Base-by-base conservation (phyloP, 2,113 vertebrate species). In the Pygoscelis antarcticus region DNA sequence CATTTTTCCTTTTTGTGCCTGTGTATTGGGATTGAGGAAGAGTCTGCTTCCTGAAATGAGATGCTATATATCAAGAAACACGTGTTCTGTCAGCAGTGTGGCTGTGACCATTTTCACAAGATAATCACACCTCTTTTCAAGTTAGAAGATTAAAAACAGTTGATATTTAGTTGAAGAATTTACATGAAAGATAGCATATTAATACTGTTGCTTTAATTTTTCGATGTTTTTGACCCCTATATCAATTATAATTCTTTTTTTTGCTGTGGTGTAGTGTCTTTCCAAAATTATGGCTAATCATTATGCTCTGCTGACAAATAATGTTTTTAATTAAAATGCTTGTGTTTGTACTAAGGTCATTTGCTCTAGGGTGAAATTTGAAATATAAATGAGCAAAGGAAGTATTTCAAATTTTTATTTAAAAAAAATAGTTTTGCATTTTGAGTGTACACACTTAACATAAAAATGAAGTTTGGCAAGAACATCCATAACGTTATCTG, bases 41-140 rank as follows among this genome's bases (percentile, higher is more conserved):
- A 82, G 38, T 34, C 58, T 69, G n/a, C 55, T 88, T 85, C 71
- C 32, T 66, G 32, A 92, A 83, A 51, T 22, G 6, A 46, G 60
- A 42, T 51, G n/a, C 27, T 65, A 0, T 32, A 2, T 66, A 8
- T 60, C 20, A 57, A 32, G 54, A 71, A 90, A 32, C 4, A 23
- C 0, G 0, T 68, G 1, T 51, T 87, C 51, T 83, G 20, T 70
- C 46, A 62, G 68, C 36, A 61, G 19, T 20, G 29, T 4, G 21
- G 14, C 49, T 88, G 52, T 64, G 71, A 51, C 42, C 8, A 7
- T 92, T 83, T 82, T 92, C 66, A 86, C 19, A 64, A 49, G 71
- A 76, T 52, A 15, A 82, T 57, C 26, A 25, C 54, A 27, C 15
- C 27, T 49, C 58, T 93, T 82, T 79, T 54, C 18, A 34, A 66